Base-by-base conservation (phyloP, 2,113 vertebrate species). In the Agapornis roseicollis region DNA sequence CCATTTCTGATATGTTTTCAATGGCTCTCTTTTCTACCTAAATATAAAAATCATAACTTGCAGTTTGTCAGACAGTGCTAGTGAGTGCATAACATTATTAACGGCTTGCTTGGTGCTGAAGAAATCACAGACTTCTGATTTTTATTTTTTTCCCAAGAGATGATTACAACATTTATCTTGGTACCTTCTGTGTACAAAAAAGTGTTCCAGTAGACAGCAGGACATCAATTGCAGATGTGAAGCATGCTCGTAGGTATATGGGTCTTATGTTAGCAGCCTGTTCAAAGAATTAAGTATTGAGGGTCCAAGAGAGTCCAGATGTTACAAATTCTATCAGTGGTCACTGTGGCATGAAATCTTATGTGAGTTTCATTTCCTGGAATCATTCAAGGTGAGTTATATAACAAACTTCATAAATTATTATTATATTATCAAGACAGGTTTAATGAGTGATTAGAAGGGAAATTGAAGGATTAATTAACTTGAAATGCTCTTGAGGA, bases 141-240 rank as follows among this genome's bases (percentile, higher is more conserved):
- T 88, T 72, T n/a, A 24, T 61, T 93, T 89, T 89, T 71, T 80
- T 3, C 85, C 35, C n/a, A 20, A 28, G 50, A 90, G 58, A 73
- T 80, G 71, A 64, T 37, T 68, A 50, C 79, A 80, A 8, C 74
- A 96, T 96, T 96, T 76, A 86, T 95, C 95, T 95, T 95, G 85
- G 91, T 96, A 93, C 85, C 53, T 80, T 92, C 53, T 16, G 35
- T 98, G 98, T 99, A 68, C 98, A 99, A 94, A 98, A 99, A 88
- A 99, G 98, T 84, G 99, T 99, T 13, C 95, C 99, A 44, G 98
- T 98, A 97, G 99, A 99, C 98, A 99, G 99, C 73, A 98, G 99
- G 94, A 99, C 99, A 11, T 99, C 99, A 5, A 99, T 99, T 96
- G 99, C 99, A 4, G 99, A 99, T 96, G 99, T 99, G 93, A 99